Conservation (phyloP, 2,888 invertebrate species). For the Odontocolon sp. region DNA sequence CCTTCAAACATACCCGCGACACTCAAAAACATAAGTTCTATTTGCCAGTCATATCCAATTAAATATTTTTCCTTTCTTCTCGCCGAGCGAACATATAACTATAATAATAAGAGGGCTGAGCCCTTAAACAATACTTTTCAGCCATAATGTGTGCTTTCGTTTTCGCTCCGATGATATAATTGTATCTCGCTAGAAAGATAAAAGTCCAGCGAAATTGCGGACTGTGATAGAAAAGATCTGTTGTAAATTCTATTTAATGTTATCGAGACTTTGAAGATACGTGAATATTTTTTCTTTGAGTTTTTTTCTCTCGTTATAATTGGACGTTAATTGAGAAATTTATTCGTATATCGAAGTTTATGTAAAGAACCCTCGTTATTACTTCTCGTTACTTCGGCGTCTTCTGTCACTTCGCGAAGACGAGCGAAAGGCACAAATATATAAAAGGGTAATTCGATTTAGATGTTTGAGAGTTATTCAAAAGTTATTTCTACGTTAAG, state of each 20-base stretch:
- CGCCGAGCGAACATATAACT: background rate
- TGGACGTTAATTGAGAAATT: constrained; percentile 3
- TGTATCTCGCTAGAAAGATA: background rate
- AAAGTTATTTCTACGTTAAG: constrained; percentile 65
- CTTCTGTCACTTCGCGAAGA: background rate
- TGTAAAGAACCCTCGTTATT: too few species aligned
- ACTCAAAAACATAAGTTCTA: constrained; percentile 93
- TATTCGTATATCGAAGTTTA: background rate
- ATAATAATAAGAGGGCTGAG: constrained; percentile 24
- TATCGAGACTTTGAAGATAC: background rate
- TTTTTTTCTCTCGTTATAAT: background rate
- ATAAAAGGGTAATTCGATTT: constrained; percentile 9
- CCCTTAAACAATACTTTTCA: background rate
- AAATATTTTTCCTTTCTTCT: constrained; percentile 25
- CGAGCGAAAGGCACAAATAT: background rate
- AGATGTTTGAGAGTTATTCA: constrained; percentile 19
- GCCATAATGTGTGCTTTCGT: background rate
- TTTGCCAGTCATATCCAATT: constrained; percentile 85
- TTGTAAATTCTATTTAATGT: constrained; percentile 18
- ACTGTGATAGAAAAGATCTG: constrained; percentile 43
- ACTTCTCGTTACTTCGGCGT: background rate
- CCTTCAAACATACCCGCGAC: constrained; percentile 92
- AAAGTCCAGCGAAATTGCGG: constrained; percentile 23
- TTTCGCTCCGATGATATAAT: background rate
- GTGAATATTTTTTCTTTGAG: background rate